Percentiles rank a stretch among this genome's conserved stretches.
phyloP scores from a whole-genome alignment of 1,140 invertebrate genomes.

The Idris sp. region DNA sequence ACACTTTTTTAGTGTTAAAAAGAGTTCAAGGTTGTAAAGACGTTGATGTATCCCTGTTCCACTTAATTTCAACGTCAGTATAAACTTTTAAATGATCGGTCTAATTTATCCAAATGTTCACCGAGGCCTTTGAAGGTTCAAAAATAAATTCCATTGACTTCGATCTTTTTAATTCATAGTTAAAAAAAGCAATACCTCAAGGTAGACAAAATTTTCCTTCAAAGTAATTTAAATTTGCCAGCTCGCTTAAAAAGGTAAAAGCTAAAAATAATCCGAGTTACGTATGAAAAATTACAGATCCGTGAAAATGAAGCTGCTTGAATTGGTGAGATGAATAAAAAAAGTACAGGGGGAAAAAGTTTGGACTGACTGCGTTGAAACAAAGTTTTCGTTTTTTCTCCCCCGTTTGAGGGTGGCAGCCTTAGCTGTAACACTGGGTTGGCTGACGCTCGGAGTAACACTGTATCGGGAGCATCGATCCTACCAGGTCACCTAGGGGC shows the following conservation, averaged over 20 bases:
- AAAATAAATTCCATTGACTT: background rate
- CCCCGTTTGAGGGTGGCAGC: slow-evolving; percentile 34
- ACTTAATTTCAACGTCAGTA: slow-evolving; percentile 32
- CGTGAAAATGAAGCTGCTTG: slow-evolving; percentile 13
- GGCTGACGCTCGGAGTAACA: slow-evolving; percentile 50
- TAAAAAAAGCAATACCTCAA: no score
- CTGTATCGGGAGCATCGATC: slow-evolving; percentile 76
- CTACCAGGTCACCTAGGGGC: slow-evolving; percentile 69
- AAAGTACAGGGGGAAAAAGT: slow-evolving; percentile 21
- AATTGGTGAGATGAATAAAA: no score
- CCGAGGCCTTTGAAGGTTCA: background rate
- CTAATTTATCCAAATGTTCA: slow-evolving; percentile 21
- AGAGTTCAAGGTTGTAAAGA: slow-evolving; percentile 45
- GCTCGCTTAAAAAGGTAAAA: no score
- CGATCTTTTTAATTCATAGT: no score
- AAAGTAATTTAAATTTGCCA: no score
- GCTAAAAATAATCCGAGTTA: slow-evolving; percentile 1
- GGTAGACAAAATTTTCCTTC: no score
- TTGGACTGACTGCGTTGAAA: slow-evolving; percentile 29
- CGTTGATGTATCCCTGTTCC: slow-evolving; percentile 38
- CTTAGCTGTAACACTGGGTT: slow-evolving; percentile 34
- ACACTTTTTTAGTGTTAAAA: slow-evolving; percentile 4
- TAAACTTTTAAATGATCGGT: slow-evolving; percentile 35
- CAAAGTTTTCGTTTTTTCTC: background rate
- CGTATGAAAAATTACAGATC: slow-evolving; percentile 14